Conservation (phyloP, 2,888 invertebrate species). For the Digitonthophagus gazella region DNA sequence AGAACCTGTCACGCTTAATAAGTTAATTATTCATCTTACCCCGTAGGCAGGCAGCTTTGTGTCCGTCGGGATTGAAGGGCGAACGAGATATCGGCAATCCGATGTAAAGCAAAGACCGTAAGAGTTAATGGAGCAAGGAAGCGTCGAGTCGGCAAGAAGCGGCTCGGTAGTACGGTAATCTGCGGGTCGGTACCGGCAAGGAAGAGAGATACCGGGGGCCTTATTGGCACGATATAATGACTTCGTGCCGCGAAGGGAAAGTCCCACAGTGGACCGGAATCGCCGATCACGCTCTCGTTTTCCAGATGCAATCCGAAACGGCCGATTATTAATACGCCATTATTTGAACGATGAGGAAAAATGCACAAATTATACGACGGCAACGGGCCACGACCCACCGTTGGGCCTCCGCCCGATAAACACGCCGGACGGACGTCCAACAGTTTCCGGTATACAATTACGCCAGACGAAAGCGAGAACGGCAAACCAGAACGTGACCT, state of each 20-base stretch:
- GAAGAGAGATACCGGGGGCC: constrained; percentile 24
- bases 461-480: constrained; percentile 24
- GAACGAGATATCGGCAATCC: neutral
- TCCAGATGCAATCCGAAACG: constrained; percentile 30
- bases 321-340: constrained; percentile 28
- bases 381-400: constrained; percentile 8
- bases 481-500: constrained; percentile 7
- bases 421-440: constrained; percentile 7
- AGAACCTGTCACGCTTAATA: neutral
- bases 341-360: constrained; percentile 23
- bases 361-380: constrained; percentile 26
- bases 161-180: neutral
- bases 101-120: neutral
- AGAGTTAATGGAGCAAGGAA: neutral
- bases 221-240: constrained; percentile 30
- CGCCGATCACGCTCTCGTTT: constrained; percentile 29
- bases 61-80: neutral
- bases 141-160: neutral
- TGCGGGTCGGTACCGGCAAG: too few species aligned
- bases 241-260: constrained; percentile 29
- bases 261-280: constrained; percentile 24
- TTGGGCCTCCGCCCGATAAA: neutral
- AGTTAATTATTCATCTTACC: neutral
- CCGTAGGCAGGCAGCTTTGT: neutral
- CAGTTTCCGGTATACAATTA: constrained; percentile 12